Conservation (phyloP, 2,888 invertebrate species). For the Hylaea fasciaria region DNA sequence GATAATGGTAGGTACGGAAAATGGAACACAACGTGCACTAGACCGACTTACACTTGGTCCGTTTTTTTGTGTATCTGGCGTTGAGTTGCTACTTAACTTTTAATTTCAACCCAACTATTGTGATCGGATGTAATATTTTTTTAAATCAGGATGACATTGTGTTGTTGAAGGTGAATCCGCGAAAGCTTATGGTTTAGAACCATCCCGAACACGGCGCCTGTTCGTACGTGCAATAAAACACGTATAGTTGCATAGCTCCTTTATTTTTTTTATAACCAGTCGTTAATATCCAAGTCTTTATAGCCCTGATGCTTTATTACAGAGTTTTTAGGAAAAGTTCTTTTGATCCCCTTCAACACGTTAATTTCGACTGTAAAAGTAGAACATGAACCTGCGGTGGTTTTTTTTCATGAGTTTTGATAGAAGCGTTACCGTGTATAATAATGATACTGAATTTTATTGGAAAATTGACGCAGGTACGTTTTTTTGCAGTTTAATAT, state of each 20-base stretch:
- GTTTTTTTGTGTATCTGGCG: no score
- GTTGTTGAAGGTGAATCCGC: neutral
- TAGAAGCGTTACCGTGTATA: no score
- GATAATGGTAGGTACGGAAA: no score
- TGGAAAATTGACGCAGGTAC: no score
- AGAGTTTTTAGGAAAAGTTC: slow-evolving; percentile 59
- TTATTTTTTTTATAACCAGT: slow-evolving; percentile 78
- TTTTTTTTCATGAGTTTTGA: slow-evolving; percentile 23
- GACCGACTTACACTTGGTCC: no score
- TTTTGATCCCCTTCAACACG: slow-evolving; percentile 72
- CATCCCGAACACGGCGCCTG: slow-evolving; percentile 64
- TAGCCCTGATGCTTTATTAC: slow-evolving; percentile 75
- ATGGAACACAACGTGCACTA: no score
- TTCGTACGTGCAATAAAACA: slow-evolving; percentile 74
- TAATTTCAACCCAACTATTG: no score
- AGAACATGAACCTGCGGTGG: slow-evolving; percentile 53
- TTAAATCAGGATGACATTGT: no score
- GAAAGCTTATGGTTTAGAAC: neutral
- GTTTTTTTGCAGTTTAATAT: no score
- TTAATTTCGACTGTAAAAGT: slow-evolving; percentile 78
- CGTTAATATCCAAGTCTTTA: slow-evolving; percentile 80
- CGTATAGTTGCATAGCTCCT: slow-evolving; percentile 68
- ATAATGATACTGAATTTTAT: no score
- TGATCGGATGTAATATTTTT: no score
- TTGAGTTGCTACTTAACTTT: no score